Conservation (phyloP, 2,888 invertebrate genomes). For the Melanotus villosus region DNA sequence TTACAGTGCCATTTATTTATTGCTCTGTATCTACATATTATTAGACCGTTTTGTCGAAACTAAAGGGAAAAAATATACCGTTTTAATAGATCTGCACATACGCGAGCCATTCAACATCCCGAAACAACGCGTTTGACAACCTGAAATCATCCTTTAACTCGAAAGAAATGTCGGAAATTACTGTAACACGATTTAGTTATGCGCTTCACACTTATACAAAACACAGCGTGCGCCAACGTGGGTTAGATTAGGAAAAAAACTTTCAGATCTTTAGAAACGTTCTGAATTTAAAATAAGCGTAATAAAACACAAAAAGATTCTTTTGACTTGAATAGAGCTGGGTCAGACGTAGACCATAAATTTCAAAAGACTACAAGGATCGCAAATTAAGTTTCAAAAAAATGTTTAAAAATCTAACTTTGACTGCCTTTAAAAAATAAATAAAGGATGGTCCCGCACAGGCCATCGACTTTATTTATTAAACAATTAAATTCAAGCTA, state of each 20-base stretch:
- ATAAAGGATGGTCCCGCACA: too few relatives aligned
- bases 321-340: too few relatives aligned
- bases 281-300: too few relatives aligned
- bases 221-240: not conserved
- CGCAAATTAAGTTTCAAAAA: too few relatives aligned
- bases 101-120: conserved; percentile 32
- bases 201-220: conserved; percentile 23
- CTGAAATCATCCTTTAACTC: conserved; percentile 24
- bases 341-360: too few relatives aligned
- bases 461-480: too few relatives aligned
- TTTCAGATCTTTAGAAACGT: too few relatives aligned
- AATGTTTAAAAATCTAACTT: too few relatives aligned
- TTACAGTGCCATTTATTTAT: conserved; percentile 37
- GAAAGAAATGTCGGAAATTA: conserved; percentile 21
- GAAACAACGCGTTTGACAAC: conserved; percentile 25
- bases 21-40: conserved; percentile 31
- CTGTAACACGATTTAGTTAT: conserved; percentile 31
- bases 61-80: conserved; percentile 29
- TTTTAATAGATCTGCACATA: conserved; percentile 35
- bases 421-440: too few relatives aligned
- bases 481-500: too few relatives aligned
- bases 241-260: not conserved
- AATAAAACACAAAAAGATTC: too few relatives aligned
- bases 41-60: conserved; percentile 25
- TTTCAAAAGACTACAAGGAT: too few relatives aligned